These are phyloP conservation scores for Heliornis fulica DNA, from an alignment of 2,113 vertebrate species.

Conservation along the genomic window DNA sequence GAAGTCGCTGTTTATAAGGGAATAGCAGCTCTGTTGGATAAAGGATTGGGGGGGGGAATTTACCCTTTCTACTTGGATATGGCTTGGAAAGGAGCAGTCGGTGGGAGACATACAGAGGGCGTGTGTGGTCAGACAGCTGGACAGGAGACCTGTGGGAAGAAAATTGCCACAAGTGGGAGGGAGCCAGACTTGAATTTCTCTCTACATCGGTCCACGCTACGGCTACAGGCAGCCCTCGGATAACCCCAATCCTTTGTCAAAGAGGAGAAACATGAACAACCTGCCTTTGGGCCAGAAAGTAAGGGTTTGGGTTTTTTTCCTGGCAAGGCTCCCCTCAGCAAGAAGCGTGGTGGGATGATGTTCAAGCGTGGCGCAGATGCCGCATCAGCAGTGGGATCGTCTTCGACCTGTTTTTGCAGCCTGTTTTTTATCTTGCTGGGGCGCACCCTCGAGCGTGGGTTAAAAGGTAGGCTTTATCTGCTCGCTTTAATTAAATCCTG, in stretches of 20 bases:
- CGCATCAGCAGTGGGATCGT: neutral
- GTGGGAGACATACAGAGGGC: neutral
- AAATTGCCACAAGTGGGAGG: neutral
- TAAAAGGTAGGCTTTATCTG: conserved; percentile 42
- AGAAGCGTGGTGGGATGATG: fast-evolving
- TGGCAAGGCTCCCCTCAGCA: neutral
- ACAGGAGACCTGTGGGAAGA: neutral
- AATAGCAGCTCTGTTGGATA: neutral
- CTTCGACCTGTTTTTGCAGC: conserved; percentile 17
- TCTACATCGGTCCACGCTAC: fast-evolving
- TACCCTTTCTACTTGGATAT: neutral
- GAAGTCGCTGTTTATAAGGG: conserved; percentile 7
- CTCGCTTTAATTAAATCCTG: conserved; percentile 29
- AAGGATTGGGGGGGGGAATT: neutral
- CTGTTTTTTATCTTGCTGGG: neutral
- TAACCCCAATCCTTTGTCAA: neutral
- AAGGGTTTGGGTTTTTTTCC: neutral
- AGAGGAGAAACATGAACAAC: neutral
- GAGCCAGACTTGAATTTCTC: neutral
- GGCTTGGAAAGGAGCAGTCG: neutral
- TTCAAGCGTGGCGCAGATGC: fast-evolving
- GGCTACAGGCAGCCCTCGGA: neutral
- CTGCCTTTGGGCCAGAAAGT: neutral
- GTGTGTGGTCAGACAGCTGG: neutral
- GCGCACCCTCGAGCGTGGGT: neutral